phyloP scores from a whole-genome alignment of 2,888 invertebrate genomes.

The Xestobium rufovillosum region DNA sequence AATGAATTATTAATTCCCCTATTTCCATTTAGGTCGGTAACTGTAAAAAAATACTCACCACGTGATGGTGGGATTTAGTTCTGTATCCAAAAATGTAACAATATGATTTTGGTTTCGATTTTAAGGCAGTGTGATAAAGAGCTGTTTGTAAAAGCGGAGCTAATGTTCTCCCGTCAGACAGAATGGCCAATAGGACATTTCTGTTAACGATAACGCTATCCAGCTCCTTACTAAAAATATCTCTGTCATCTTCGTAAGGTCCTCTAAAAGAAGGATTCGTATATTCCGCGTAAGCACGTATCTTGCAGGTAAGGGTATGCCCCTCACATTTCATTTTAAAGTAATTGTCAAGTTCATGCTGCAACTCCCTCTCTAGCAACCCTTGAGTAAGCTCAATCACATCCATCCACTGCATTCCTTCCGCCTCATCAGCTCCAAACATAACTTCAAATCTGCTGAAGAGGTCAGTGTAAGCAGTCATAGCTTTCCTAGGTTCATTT shows the following conservation, averaged over 20 bases:
- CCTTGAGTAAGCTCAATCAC: slow-evolving; percentile 66
- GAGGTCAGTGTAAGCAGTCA: slow-evolving; percentile 62
- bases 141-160: slow-evolving; percentile 74
- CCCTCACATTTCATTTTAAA: slow-evolving; percentile 71
- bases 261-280: slow-evolving; percentile 22
- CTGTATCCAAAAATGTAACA: slow-evolving; percentile 87
- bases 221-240: slow-evolving; percentile 24
- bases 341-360: slow-evolving; percentile 68
- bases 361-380: slow-evolving; percentile 65
- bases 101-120: slow-evolving; percentile 68
- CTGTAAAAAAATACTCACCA: slow-evolving; percentile 55
- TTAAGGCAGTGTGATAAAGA: slow-evolving; percentile 66
- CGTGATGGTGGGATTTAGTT: slow-evolving; percentile 69
- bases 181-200: slow-evolving; percentile 75
- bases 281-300: slow-evolving; percentile 58
- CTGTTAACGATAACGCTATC: slow-evolving; percentile 40
- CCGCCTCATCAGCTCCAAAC: slow-evolving; percentile 77
- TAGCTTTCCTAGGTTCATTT: slow-evolving; percentile 67
- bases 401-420: slow-evolving; percentile 70
- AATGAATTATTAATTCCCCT: too few species aligned
- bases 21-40: too few species aligned
- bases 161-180: slow-evolving; percentile 82
- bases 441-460: slow-evolving; percentile 70
- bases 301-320: slow-evolving; percentile 60
- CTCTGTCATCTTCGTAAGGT: slow-evolving; percentile 12